Base-by-base conservation (phyloP, 2,888 invertebrate species). In the Uropetala carovei region DNA sequence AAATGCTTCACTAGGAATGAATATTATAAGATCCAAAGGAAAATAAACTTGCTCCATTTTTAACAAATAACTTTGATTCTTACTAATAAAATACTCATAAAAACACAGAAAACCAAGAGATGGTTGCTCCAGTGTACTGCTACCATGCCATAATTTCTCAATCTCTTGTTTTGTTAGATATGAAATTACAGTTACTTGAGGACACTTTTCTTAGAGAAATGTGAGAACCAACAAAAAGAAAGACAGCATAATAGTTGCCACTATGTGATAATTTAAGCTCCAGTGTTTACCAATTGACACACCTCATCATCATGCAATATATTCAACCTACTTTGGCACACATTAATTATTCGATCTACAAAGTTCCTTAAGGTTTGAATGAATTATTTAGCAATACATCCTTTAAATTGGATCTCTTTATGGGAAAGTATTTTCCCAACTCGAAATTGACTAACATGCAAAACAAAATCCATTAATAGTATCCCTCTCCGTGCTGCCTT, bases 241-340 rank as follows among this genome's bases (percentile, higher is more conserved):
- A 75, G 75, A 27, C 27, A 27, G 27, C 27, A 75, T 27, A 11
- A 8, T 75, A 43, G 43, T 75, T 75, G 75, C 75, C 27, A 75
- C 75, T 27, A 75, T 75, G 75, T 75, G 27, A 75, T 75, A 43
- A 43, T 75, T 75, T 27, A 11, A 75, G 11, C 75, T 75, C 75
- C 75, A n/a, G 75, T 75, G 75, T 75, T 75, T 75, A 75, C 22
- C 75, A 75, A 75, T 75, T 75, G 22, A 27, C 75, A 75, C 22
- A 75, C 27, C 75, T 27, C 27, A 22, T 27, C 75, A 43, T 43
- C 43, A 43, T 43, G 43, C 43, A 43, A 22, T 18, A 75, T 27
- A 75, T 18, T 75, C 75, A 75, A 75, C 22, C 27, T 75, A 75
- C 27, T 75, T 27, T 27, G 27, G 75, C 75, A 75, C 68, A 68